Percentiles rank a stretch among this genome's conserved stretches.
Evolutionary conservation across 2,888 invertebrate genomes (phyloP).

Genomic region (Isotomurus palustris): DNA sequence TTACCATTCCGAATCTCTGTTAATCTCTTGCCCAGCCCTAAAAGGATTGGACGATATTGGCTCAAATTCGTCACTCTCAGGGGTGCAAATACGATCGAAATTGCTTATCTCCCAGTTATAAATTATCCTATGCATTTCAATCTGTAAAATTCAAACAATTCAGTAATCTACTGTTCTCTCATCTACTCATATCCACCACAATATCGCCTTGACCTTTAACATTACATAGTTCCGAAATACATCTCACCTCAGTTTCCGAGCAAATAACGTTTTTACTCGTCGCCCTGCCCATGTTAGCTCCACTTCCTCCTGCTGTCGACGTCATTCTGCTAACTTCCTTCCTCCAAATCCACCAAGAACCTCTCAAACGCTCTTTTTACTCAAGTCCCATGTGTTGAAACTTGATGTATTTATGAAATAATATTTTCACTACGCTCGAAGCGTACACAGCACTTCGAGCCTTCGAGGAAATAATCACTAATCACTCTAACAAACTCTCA

Average conservation of each 20-base stretch:
- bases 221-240: no score
- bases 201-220: no score
- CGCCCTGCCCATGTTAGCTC: conserved; percentile 16
- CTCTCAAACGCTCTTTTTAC: no score
- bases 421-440: no score
- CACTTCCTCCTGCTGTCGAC: background rate
- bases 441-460: no score
- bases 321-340: background rate
- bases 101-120: conserved; percentile 38
- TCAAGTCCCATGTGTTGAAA: no score
- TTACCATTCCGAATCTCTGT: conserved; percentile 34
- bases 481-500: no score
- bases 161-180: no score
- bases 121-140: conserved; percentile 31
- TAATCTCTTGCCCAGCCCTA: conserved; percentile 32
- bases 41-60: conserved; percentile 32
- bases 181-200: no score
- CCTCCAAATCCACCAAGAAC: no score
- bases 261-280: conserved; percentile 29
- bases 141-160: conserved; percentile 9
- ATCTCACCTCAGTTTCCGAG: conserved; percentile 26
- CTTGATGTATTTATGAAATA: no score
- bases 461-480: no score
- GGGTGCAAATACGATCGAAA: conserved; percentile 35
- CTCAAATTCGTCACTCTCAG: conserved; percentile 30